Base-by-base conservation (phyloP, 1,140 invertebrate species). In the Panagrolaimus sp. region DNA sequence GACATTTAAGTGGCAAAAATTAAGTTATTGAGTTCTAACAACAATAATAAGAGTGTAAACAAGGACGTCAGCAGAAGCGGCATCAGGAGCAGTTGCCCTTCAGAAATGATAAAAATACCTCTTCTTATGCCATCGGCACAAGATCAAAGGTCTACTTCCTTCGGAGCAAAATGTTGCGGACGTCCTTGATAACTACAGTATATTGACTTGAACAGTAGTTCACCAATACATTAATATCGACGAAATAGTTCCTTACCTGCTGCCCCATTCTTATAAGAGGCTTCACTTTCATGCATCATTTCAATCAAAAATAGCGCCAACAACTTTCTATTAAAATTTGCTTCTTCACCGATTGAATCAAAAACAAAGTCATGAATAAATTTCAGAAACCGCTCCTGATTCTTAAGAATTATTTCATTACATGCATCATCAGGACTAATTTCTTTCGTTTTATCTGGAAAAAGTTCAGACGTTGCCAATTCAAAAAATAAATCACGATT, bases 211-310 rank as follows among this genome's bases (percentile, higher is more conserved):
- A n/a, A n/a, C n/a, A n/a, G n/a, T n/a, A n/a, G 48, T 7, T 52
- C 48, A 52, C 26, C 48, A 15, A 24, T 14, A 24, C 48, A 8
- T 4, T 21, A 52, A 14, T n/a, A 24, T 10, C 48, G 48, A 7
- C n/a, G 17, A 1, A 52, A 15, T 1, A 24, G 15, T 52, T 8
- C 17, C 52, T 58, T 21, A 58, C 52, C 52, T 12, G 52, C 52
- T 26, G 52, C 52, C 0, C 52, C 52, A 58, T 58, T 58, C 52
- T 58, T 58, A 21, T 58, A 58, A 2, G 52, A 21, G 10, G 52
- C 52, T 12, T 58, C 52, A 58, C 52, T 58, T 58, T 58, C 52
- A 58, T 58, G 52, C 21, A 58, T 21, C 12, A 21, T 10, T 14
- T 58, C 52, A 58, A 58, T 28, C 52, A 58, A 17, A 17, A 26